These are phyloP conservation scores for Margaritifera margaritifera DNA, from an alignment of 2,888 invertebrate species.

Conservation along the genomic window DNA sequence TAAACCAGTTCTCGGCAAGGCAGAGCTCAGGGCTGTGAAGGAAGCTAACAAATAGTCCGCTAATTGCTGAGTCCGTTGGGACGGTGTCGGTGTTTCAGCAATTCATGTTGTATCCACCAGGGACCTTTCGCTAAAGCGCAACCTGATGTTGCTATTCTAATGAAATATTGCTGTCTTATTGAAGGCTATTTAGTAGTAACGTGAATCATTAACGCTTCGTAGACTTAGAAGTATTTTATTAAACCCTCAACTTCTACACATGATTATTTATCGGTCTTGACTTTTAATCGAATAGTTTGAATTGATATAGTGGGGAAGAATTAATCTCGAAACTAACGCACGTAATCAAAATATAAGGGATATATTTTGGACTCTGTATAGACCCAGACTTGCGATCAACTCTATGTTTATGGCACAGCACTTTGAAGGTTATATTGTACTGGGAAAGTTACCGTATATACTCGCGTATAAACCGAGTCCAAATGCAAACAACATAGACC, in stretches of 20 bases:
- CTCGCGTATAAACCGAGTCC: no score
- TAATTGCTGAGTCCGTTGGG: constrained; percentile 41
- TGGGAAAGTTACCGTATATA: no score
- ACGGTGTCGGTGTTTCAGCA: constrained; percentile 32
- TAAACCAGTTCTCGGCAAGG: constrained; percentile 4
- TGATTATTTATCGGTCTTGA: no score
- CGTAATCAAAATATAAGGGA: no score
- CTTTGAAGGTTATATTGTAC: no score
- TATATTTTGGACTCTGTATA: no score
- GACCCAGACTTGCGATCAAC: no score
- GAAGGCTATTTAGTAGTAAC: constrained; percentile 35
- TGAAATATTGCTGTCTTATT: constrained; percentile 46
- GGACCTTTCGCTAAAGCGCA: constrained; percentile 34
- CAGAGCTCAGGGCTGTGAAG: constrained; percentile 11
- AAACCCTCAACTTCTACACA: constrained; percentile 1
- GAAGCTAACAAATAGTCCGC: constrained; percentile 38
- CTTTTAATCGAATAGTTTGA: no score
- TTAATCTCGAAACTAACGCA: no score
- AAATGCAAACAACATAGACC: no score
- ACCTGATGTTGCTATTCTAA: constrained; percentile 43
- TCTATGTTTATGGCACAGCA: no score
- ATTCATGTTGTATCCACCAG: constrained; percentile 37
- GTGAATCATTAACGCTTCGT: constrained; percentile 34
- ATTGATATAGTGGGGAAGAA: no score
- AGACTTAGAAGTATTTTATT: constrained; percentile 26